Percentiles rank a stretch among this genome's conserved stretches.
Conservation (phyloP, 2,113 vertebrate genomes). For the Aviceda subcristata region DNA sequence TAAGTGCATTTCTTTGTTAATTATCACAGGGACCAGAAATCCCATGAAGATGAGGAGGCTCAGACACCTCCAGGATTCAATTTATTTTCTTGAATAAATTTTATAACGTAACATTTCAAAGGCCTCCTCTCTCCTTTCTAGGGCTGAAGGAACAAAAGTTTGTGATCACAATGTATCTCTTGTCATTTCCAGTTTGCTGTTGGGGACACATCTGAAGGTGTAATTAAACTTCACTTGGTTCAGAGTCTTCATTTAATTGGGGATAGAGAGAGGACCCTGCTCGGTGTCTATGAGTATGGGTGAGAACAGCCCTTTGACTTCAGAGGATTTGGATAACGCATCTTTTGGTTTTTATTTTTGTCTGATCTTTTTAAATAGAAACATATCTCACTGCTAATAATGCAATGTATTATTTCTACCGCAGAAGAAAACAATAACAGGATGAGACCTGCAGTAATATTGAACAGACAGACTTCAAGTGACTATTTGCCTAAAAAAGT, state of each 20-base stretch:
- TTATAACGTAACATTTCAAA: background rate
- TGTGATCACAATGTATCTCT: rapidly evolving
- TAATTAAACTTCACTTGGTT: background rate
- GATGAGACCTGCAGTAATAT: background rate
- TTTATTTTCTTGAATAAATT: background rate
- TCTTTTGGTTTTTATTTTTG: background rate
- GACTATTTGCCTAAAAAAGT: background rate
- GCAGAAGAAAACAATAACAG: background rate
- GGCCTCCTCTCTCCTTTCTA: background rate
- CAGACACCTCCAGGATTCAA: background rate
- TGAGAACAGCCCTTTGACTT: background rate
- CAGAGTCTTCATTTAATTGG: background rate
- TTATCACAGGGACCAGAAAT: background rate
- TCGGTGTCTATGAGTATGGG: background rate
- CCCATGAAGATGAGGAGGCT: background rate
- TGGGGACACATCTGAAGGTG: background rate
- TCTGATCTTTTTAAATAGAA: background rate
- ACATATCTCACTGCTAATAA: background rate
- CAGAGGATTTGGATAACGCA: background rate
- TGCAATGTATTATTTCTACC: background rate
- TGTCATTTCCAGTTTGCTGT: background rate
- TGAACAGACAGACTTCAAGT: background rate
- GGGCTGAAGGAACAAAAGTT: background rate
- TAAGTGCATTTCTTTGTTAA: background rate
- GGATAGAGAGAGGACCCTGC: background rate